Evolutionary conservation across 2,888 invertebrate genomes (phyloP), one percentile per base, ranked within the genome.

Genomic region (Celastrina argiolus): DNA sequence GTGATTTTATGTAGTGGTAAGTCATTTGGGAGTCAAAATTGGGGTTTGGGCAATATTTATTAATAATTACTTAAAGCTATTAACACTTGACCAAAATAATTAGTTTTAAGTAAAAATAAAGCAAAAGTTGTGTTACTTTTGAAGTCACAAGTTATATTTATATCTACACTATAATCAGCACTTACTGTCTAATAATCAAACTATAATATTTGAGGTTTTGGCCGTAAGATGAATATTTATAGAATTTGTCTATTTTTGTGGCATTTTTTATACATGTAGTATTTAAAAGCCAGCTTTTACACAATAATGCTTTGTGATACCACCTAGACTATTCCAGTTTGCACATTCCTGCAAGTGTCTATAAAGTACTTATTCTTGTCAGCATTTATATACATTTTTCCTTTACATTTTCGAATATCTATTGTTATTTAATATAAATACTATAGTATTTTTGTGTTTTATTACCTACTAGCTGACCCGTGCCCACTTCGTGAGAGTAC

Each of bases 401-500:
- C 42, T 68, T 67, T 67, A 22, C 63, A 64, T 73, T 74, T 73
- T 72, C 65, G 73, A 74, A 75, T 74, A 72, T 72, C 67, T 72
- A 72, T 70, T 68, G 56, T 69, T 67, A 63, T 63, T 69, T 63
- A 69, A 73, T 69, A 72, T 56, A 51, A 41, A 66, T 42, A 56
- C 41, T 64, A 36, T 68, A 42, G 2, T 18, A 18, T 58, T 36
- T 14, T 16, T 18, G 28, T 28, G 28, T 28, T 28, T 28, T 28
- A 28, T 28, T 28, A 28, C 28, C 28, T 28, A 28, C 2, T 28
- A n/a, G n/a, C n/a, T n/a, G n/a, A n/a, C n/a, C n/a, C n/a, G n/a
- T n/a, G n/a, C n/a, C n/a, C n/a, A n/a, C n/a, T n/a, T n/a, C n/a
- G n/a, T n/a, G n/a, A 28, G 5, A 28, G 28, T 28, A 5, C 28